Conservation (phyloP, 2,888 invertebrate genomes). For the Andrena hattorfiana region DNA sequence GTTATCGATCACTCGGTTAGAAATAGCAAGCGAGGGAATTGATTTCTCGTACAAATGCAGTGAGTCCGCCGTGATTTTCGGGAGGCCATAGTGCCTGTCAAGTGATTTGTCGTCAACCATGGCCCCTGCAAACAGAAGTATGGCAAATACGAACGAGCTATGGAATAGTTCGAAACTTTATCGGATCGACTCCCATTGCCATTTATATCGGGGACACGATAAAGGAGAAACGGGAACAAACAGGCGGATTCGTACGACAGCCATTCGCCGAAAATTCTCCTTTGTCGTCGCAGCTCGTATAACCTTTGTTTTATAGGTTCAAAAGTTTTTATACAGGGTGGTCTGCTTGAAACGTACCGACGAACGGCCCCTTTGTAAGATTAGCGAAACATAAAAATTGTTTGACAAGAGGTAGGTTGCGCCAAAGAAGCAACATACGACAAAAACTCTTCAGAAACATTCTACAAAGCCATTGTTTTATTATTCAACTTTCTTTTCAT, state of each 20-base stretch:
- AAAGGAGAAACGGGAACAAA: conserved; percentile 9
- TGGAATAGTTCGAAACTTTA: conserved; percentile 38
- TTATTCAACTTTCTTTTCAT: too few species aligned
- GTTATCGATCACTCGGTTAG: conserved; percentile 39
- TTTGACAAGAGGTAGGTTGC: too few species aligned
- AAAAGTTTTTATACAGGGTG: background rate
- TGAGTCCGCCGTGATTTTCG: conserved; percentile 35
- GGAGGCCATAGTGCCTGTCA: conserved; percentile 45
- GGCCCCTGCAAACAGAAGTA: conserved; percentile 35
- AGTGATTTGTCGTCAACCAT: conserved; percentile 51
- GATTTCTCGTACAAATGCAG: conserved; percentile 40
- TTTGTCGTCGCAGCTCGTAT: conserved; percentile 1
- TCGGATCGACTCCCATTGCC: conserved; percentile 14
- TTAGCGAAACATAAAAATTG: too few species aligned
- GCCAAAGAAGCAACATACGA: too few species aligned
- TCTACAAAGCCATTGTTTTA: too few species aligned
- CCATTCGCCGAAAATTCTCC: conserved; percentile 1
- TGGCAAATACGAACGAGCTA: conserved; percentile 46
- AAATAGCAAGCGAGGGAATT: conserved; percentile 12
- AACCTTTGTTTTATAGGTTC: background rate
- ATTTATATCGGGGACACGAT: conserved; percentile 4
- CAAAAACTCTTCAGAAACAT: too few species aligned
- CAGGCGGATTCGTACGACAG: conserved; percentile 22
- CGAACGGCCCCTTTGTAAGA: too few species aligned
- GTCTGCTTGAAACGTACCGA: too few species aligned